Base-by-base conservation (phyloP, 2,888 invertebrate species). In the Dilophus febrilis region DNA sequence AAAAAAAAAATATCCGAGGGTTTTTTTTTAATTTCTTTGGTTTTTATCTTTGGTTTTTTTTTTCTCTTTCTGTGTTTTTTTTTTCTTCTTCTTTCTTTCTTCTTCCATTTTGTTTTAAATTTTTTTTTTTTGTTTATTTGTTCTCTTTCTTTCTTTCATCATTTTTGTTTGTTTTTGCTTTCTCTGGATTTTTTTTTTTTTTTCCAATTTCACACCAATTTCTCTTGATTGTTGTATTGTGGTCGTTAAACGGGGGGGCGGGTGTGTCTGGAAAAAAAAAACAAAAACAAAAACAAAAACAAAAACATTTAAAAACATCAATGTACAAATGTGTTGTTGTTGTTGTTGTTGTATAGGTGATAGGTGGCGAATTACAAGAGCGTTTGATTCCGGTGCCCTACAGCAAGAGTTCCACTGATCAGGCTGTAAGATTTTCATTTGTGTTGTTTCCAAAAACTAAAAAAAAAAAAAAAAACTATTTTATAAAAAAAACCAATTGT, bases 341-440 rank as follows among this genome's bases (percentile, higher is more conserved):
- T 37, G 76, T 78, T 30, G 30, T 30, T 6, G n/a, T 6, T 30
- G 83, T 86, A 79, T 87, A 94, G 94, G 92, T 94, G 82, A 94
- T 94, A 86, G 92, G 92, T 83, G 94, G 94, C 75, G 91, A 92
- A 78, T 90, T 90, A 77, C 90, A 92, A 82, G 92, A 92, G 77
- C 88, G 92, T 74, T 87, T 94, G 83, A 92, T 94, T 72, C 91
- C 94, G 72, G 92, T 94, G 72, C 94, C 92, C 71, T 92, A 92
- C 85, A 92, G 92, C 90, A 92, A 92, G 86, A 91, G 88, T 72
- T 90, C 91, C 72, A 94, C 92, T 74, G 94, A 94, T 79, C 94
- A 94, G 86, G 92, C 92, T 88, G 94, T 94, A 94, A 94, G 94
- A 82, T 71, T n/a, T n/a, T n/a, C n/a, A n/a, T n/a, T n/a, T n/a